Conservation (phyloP, 35 echinoderm and acorn worm genomes). For the Acanthaster planci region DNA sequence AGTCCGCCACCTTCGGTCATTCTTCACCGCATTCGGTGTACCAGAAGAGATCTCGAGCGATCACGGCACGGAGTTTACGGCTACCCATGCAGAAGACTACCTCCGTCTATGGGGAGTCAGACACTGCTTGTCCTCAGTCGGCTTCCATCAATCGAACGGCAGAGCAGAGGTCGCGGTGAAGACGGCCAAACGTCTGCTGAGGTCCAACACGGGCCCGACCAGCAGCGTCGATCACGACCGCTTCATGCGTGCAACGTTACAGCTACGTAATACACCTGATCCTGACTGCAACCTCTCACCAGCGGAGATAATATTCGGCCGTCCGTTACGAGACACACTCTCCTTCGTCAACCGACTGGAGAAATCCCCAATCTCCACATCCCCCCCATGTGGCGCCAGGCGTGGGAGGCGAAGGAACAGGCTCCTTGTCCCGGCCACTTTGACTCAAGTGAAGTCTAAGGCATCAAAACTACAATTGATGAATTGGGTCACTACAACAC, state of each 20-base stretch:
- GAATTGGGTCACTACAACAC: too few species aligned
- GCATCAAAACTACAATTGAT: too few species aligned
- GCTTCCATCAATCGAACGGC: slow-evolving; percentile 24
- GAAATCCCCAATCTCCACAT: slow-evolving; percentile 36
- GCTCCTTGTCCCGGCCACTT: too few species aligned
- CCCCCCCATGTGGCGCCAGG: slow-evolving; percentile 43
- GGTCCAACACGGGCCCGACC: slow-evolving; percentile 19
- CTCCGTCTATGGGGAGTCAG: slow-evolving; percentile 32
- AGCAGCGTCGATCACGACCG: neutral
- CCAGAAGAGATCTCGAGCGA: slow-evolving; percentile 44
- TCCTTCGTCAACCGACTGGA: slow-evolving; percentile 38
- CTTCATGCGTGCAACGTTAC: slow-evolving; percentile 34
- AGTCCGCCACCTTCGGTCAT: too few species aligned
- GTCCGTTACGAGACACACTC: slow-evolving; percentile 32
- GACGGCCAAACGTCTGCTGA: slow-evolving; percentile 46
- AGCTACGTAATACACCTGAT: slow-evolving; percentile 45
- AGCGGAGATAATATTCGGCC: slow-evolving; percentile 14
- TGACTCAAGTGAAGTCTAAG: too few species aligned
- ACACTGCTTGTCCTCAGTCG: slow-evolving; percentile 49
- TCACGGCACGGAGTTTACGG: slow-evolving; percentile 40
- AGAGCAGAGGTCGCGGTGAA: slow-evolving; percentile 51
- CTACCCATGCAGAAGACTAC: neutral
- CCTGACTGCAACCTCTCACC: neutral
- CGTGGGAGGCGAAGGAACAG: slow-evolving; percentile 11
- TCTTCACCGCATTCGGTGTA: slow-evolving; percentile 60